phyloP scores from a whole-genome alignment of 2,113 vertebrate genomes.

The Glareola pratincola region DNA sequence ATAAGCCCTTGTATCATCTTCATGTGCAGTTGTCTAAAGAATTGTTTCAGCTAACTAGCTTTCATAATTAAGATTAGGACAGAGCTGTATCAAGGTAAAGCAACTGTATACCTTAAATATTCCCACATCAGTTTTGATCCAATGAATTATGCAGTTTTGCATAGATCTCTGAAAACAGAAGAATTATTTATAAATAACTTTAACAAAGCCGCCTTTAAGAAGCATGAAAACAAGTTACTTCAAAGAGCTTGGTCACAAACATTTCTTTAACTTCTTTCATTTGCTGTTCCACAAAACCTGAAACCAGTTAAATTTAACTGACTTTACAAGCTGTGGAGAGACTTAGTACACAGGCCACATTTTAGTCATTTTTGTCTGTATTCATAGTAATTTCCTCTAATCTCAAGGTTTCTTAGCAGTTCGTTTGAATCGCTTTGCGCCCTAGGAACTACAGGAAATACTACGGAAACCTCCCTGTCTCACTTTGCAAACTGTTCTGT shows the following conservation, averaged over 20 bases:
- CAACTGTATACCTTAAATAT: neutral
- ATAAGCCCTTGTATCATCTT: neutral
- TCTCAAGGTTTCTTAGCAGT: neutral
- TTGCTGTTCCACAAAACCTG: constrained; percentile 41
- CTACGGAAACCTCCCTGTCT: constrained; percentile 8
- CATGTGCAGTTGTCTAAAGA: neutral
- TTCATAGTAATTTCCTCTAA: constrained; percentile 32
- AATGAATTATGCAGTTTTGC: neutral
- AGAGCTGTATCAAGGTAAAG: neutral
- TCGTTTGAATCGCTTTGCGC: constrained; percentile 9
- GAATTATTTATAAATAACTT: constrained; percentile 60
- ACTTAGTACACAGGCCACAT: neutral
- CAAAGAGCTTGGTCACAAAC: constrained; percentile 34
- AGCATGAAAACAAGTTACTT: constrained; percentile 51
- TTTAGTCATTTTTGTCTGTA: neutral
- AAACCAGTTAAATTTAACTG: constrained; percentile 53
- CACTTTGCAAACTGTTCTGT: neutral
- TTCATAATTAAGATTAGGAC: neutral
- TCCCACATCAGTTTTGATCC: neutral
- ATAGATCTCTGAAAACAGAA: constrained; percentile 20
- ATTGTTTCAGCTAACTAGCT: neutral
- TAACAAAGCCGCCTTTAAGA: constrained; percentile 66
- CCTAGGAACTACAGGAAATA: constrained; percentile 39
- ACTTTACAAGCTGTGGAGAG: constrained; percentile 61
- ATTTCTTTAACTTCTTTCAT: constrained; percentile 47